Percentiles rank a stretch among this genome's conserved stretches.
These are phyloP conservation scores for Trissolcus japonicus DNA, from an alignment of 2,888 invertebrate species.

Conservation along the genomic window DNA sequence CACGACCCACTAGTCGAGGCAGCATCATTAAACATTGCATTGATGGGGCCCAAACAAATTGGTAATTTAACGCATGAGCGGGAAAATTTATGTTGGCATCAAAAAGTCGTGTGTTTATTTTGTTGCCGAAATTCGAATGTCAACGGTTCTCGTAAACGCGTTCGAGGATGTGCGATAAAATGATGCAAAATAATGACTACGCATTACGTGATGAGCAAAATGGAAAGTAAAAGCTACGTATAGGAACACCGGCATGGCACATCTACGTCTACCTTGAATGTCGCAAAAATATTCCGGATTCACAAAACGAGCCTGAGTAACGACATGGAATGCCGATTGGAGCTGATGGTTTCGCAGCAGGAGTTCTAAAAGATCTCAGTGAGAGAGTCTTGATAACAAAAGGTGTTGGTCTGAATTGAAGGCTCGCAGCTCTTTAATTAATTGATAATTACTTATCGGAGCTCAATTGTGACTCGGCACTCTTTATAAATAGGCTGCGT, in stretches of 20 bases:
- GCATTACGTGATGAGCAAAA: slow-evolving; percentile 28
- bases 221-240: slow-evolving; percentile 29
- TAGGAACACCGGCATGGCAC: slow-evolving; percentile 42
- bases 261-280: slow-evolving; percentile 32
- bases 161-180: slow-evolving; percentile 35
- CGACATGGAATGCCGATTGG: slow-evolving; percentile 45
- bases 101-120: slow-evolving; percentile 33
- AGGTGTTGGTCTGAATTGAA: slow-evolving; percentile 58
- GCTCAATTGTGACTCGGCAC: slow-evolving; percentile 62
- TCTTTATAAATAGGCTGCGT: slow-evolving; percentile 56
- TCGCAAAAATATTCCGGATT: slow-evolving; percentile 49
- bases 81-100: slow-evolving; percentile 41
- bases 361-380: slow-evolving; percentile 33
- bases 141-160: slow-evolving; percentile 44
- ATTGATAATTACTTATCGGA: slow-evolving; percentile 68
- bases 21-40: slow-evolving; percentile 25
- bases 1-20: slow-evolving; percentile 8
- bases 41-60: slow-evolving; percentile 39
- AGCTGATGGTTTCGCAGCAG: slow-evolving; percentile 49
- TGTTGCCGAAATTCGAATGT: slow-evolving; percentile 40
- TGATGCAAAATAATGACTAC: slow-evolving; percentile 41
- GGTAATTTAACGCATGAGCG: slow-evolving; percentile 44
- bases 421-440: slow-evolving; percentile 62
- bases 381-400: slow-evolving; percentile 36
- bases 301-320: slow-evolving; percentile 43